Base-by-base conservation (phyloP, 1,140 invertebrate genomes). In the Hormaphis cornu region DNA sequence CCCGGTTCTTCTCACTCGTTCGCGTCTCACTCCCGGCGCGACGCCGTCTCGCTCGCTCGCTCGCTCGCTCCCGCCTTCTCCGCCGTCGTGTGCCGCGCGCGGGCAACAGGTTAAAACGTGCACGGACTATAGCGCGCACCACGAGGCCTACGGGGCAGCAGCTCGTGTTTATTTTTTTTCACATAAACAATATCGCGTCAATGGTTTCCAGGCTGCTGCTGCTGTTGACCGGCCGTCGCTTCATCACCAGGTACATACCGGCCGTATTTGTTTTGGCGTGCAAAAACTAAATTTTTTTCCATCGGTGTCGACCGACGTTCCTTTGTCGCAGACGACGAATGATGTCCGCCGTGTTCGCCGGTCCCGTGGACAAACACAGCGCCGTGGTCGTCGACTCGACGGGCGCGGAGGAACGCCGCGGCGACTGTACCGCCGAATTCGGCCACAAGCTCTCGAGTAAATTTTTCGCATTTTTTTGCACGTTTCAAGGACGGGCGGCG, bases 301-400 rank as follows among this genome's bases (percentile, higher is more conserved):
- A 18, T 3, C 4, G 16, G 10, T 1, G 8, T 18, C 8, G 28
- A 8, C 9, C 24, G 24, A 5, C 28, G 3, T 1, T 8, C 8
- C 18, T 33, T 42, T 33, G 20, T 30, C 9, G n/a, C 30, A 30
- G 22, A 20, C 20, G 7, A 24, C 48, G 61, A 30, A 66, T 22
- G n/a, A 66, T 66, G 61, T 66, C 61, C 14, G 61, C 61, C 14
- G 61, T 72, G 20, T 87, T 87, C 74, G 73, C 79, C 70, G 88
- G 88, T 0, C 73, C 75, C n/a, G 52, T 74, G 20, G 88, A 89
- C 77, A 81, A 83, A 56, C 89, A 86, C 59, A 83, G 84, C 74
- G 88, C 87, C 3, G 77, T 91, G 12, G 86, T 85, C 6, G 79
- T 91, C 0, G 81, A 85, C 75, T 87, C 86, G 8, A 73, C 75